phyloP scores from a whole-genome alignment of 2,113 vertebrate genomes.

The Ahaetulla prasina region DNA sequence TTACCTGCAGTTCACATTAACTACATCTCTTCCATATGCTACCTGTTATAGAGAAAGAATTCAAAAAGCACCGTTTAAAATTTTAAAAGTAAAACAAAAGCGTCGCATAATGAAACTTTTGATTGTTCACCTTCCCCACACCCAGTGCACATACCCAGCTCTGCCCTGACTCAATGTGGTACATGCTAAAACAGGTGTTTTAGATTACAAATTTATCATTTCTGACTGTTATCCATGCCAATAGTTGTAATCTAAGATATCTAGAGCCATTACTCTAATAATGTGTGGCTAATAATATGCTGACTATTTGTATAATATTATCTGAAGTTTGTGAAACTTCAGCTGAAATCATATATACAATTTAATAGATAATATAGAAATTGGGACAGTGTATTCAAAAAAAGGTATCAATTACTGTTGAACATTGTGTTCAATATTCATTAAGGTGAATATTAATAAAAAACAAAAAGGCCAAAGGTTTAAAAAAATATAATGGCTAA shows the following conservation, averaged over 20 bases:
- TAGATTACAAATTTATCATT: background rate
- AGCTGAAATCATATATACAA: background rate
- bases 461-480: background rate
- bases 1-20: background rate
- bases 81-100: background rate
- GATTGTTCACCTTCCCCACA: background rate
- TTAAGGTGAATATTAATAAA: background rate
- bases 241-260: background rate
- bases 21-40: background rate
- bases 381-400: background rate
- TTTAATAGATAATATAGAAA: background rate
- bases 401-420: background rate
- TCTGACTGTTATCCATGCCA: background rate
- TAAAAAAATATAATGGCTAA: background rate
- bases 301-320: background rate
- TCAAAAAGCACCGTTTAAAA: background rate
- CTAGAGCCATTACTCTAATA: too few relatives aligned
- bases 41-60: background rate
- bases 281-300: background rate
- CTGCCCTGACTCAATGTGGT: background rate
- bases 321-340: background rate
- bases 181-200: background rate
- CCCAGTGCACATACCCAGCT: background rate
- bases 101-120: background rate
- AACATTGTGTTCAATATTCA: background rate